Percentiles rank a stretch among this genome's conserved stretches.
Conservation (phyloP, 2,113 vertebrate genomes). For the Engraulis encrasicolus region DNA sequence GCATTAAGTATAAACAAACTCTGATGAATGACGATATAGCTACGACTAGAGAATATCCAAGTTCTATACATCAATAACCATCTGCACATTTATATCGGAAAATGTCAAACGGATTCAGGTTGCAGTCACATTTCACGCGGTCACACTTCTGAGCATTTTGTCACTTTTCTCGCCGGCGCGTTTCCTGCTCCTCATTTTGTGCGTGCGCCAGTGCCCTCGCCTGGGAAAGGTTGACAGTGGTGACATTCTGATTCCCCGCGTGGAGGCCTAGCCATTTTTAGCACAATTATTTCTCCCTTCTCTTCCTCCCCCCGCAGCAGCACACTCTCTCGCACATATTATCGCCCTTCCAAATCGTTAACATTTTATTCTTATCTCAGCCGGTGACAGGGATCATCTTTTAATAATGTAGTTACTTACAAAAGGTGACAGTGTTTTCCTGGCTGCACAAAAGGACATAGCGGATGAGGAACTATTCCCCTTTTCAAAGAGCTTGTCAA, state of each 20-base stretch:
- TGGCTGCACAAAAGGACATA: slow-evolving; percentile 50
- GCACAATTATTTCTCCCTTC: slow-evolving; percentile 59
- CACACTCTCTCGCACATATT: slow-evolving; percentile 54
- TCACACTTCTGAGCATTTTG: slow-evolving; percentile 16
- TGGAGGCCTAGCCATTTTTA: slow-evolving; percentile 56
- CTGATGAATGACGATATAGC: background rate
- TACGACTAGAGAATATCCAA: background rate
- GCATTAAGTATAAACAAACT: background rate
- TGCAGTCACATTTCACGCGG: background rate
- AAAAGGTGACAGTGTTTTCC: slow-evolving; percentile 60
- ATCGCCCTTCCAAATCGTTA: slow-evolving; percentile 54
- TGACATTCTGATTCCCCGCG: slow-evolving; percentile 60
- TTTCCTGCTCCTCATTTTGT: background rate
- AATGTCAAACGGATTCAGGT: background rate
- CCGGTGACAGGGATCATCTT: slow-evolving; percentile 61
- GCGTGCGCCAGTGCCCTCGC: background rate
- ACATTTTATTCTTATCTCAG: slow-evolving; percentile 53
- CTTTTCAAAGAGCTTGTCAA: slow-evolving; percentile 49
- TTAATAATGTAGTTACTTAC: slow-evolving; percentile 64
- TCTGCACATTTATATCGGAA: background rate
- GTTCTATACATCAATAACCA: background rate
- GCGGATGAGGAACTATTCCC: slow-evolving; percentile 41
- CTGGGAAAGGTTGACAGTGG: slow-evolving; percentile 34
- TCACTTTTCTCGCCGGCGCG: background rate
- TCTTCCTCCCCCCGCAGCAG: slow-evolving; percentile 31